Percentiles rank a stretch among this genome's conserved stretches.
phyloP scores from a whole-genome alignment of 2,797 vertebrate genomes.

The Nyctalus aviator region DNA sequence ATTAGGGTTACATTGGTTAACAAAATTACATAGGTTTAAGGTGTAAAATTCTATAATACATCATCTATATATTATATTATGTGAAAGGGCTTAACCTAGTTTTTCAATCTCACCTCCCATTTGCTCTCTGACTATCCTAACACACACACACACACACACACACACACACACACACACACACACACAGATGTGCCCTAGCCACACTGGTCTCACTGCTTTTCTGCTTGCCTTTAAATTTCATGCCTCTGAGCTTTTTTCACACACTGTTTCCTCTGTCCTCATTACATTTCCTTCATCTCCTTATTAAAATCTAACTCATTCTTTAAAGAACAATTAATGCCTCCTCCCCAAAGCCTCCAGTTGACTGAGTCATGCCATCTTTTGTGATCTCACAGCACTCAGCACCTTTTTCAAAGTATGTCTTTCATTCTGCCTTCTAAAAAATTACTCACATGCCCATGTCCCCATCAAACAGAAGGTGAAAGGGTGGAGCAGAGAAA shows the following conservation, averaged over 20 bases:
- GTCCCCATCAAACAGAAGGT: neutral
- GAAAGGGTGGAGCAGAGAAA: slow-evolving; percentile 40
- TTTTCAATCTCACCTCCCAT: slow-evolving; percentile 4
- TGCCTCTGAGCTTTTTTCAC: neutral
- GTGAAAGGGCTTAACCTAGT: neutral
- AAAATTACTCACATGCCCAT: neutral
- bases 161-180: neutral
- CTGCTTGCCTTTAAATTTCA: slow-evolving; percentile 43
- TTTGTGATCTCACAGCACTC: slow-evolving; percentile 46
- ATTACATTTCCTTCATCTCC: neutral
- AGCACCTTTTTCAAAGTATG: slow-evolving; percentile 22
- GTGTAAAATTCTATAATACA: neutral
- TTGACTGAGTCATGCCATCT: neutral
- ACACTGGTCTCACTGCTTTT: neutral
- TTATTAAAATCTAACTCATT: slow-evolving; percentile 42
- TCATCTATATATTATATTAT: neutral
- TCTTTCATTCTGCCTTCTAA: slow-evolving; percentile 3
- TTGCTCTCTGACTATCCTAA: neutral
- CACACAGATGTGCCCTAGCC: neutral
- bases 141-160: no score
- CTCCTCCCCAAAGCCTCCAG: neutral
- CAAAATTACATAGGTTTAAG: neutral
- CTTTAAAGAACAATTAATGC: slow-evolving; percentile 39
- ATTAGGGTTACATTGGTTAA: neutral
- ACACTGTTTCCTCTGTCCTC: neutral